Conservation (phyloP, 37 sponge, comb jelly and placozoan species). For the Amphimedon queenslandica region DNA sequence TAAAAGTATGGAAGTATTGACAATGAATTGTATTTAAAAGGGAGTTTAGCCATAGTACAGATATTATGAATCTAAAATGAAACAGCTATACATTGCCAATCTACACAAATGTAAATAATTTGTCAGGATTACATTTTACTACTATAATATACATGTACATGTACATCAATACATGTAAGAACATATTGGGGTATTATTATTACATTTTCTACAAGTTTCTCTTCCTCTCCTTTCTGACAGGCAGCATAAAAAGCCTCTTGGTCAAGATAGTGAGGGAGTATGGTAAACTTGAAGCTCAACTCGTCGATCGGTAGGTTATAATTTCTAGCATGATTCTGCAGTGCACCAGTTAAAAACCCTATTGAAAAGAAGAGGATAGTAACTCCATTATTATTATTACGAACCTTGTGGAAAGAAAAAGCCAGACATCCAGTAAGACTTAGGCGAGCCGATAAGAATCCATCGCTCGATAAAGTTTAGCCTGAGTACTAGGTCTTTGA, state of each 20-base stretch:
- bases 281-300: constrained; percentile 81
- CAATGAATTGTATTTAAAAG: too few relatives aligned
- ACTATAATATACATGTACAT: too few relatives aligned
- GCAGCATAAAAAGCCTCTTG: constrained; percentile 87
- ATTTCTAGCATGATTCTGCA: constrained; percentile 97
- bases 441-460: constrained; percentile 87
- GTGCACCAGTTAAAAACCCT: constrained; percentile 96
- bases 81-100: too few relatives aligned
- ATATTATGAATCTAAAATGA: too few relatives aligned
- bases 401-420: constrained; percentile 99
- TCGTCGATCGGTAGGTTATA: constrained; percentile 96
- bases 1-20: too few relatives aligned
- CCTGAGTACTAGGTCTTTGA: constrained; percentile 88
- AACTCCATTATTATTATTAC: not conserved
- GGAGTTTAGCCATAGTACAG: too few relatives aligned
- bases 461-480: constrained; percentile 93
- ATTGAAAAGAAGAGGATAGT: not conserved
- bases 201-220: constrained; percentile 30
- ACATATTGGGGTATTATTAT: too few relatives aligned
- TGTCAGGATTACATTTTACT: too few relatives aligned
- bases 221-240: constrained; percentile 27
- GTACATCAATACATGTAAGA: too few relatives aligned
- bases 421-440: constrained; percentile 97
- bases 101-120: too few relatives aligned
- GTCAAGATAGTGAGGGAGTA: constrained; percentile 49